Evolutionary conservation across 2,888 invertebrate species (phyloP), one percentile per base, ranked within the genome.

Genomic region (Nineta flava): DNA sequence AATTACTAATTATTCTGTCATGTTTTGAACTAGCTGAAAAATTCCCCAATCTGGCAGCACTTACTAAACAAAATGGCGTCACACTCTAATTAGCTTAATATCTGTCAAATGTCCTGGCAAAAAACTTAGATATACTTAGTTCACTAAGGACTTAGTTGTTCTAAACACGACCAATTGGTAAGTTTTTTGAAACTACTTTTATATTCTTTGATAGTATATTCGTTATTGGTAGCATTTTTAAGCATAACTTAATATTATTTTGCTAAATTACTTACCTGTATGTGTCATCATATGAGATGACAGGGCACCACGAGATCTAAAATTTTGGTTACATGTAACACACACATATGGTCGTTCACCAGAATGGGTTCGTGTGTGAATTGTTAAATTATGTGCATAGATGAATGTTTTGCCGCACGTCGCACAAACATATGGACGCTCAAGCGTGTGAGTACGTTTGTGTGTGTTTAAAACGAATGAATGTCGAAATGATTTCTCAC

Each of bases 361-460:
- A 26, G 26, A 26, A 26, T 26, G 26, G 7, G 7, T 26, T 26
- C 26, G 26, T 26, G 26, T 26, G 7, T 26, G 64, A 48, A 63
- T 62, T 35, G 57, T 55, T 48, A 64, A 54, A 56, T 63, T 63
- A 48, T 61, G 59, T 9, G 57, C 55, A 50, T 63, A 62, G 10
- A 59, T 55, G 46, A 64, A 64, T 1, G 61, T 59, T 51, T 59
- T 62, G 6, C 63, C 64, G 53, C 64, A 64, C n/a, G 54, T 49
- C 10, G 56, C 56, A 53, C 64, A 64, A 46, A 63, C 50, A 44
- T 61, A 62, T 2, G 62, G 61, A 47, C 61, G 54, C 55, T 63
- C 62, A 9, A 55, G 51, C 1, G 60, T 60, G 49, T 64, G 64
- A 1, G 57, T 62, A 45, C 62, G 57, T 57, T 57, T 57, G 50